phyloP scores from a whole-genome alignment of 2,888 invertebrate species.

The Periphyllus acericola region DNA sequence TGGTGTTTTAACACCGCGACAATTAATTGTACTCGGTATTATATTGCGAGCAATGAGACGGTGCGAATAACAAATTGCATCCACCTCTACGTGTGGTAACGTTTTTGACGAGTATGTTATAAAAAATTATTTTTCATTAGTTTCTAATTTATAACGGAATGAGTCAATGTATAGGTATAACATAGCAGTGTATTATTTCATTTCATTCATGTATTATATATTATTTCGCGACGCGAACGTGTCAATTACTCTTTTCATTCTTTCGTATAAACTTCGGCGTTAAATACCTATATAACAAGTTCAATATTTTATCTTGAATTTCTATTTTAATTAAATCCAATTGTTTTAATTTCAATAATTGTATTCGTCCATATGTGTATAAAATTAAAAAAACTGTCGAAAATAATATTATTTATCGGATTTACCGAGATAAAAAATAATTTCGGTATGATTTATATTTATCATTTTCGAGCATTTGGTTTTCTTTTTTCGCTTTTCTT shows the following conservation, averaged over 20 bases:
- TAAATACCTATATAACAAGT: neutral
- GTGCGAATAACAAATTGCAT: neutral
- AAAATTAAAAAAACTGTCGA: too few species aligned
- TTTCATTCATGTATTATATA: neutral
- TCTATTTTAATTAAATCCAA: neutral
- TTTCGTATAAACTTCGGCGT: too few species aligned
- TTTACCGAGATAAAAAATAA: too few species aligned
- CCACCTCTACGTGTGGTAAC: neutral
- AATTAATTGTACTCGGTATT: neutral
- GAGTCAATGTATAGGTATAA: neutral
- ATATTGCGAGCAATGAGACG: too few species aligned
- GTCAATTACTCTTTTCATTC: too few species aligned
- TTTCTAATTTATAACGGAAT: neutral
- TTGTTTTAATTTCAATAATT: neutral
- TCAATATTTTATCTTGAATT: neutral
- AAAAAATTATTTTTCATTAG: neutral
- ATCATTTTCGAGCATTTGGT: neutral
- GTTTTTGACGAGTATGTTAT: neutral
- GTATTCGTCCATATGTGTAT: too few species aligned
- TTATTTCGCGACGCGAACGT: neutral
- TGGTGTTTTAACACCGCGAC: neutral
- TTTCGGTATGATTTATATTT: neutral
- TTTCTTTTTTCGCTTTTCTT: neutral
- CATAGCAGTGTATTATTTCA: too few species aligned
- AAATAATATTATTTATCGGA: too few species aligned